Evolutionary conservation across 2,797 vertebrate species (phyloP).

Genomic region (Rousettus madagascariensis): DNA sequence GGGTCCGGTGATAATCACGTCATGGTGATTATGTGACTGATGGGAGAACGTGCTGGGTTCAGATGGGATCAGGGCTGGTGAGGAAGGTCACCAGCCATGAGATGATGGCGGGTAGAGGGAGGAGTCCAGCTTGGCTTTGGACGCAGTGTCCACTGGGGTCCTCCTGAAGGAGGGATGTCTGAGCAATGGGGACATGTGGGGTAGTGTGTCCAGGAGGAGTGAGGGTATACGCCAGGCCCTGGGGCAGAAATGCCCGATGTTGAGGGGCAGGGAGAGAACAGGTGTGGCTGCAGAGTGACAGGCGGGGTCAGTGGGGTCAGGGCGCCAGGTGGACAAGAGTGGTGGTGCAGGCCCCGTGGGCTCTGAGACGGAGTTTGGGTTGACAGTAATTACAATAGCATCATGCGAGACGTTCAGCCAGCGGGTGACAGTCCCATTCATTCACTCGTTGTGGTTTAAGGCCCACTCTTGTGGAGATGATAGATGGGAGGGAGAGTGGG

Average conservation of each 20-base stretch:
- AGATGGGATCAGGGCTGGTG: background rate
- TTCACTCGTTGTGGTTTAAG: background rate
- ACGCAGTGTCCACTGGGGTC: background rate
- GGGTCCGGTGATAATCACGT: background rate
- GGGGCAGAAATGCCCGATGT: background rate
- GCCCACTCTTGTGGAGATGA: background rate
- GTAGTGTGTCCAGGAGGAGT: too few relatives aligned
- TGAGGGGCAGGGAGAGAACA: background rate
- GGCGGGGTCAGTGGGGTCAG: background rate
- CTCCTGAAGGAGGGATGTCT: background rate
- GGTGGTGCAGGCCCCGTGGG: background rate
- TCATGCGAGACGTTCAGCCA: background rate
- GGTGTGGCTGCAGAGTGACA: background rate
- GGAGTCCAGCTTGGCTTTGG: background rate
- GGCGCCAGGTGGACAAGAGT: background rate
- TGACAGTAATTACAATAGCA: background rate
- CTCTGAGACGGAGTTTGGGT: background rate
- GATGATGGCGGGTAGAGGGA: fast-evolving
- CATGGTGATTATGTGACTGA: background rate
- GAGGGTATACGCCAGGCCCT: background rate
- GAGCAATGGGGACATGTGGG: background rate
- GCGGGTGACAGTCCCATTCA: background rate
- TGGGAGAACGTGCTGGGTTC: background rate
- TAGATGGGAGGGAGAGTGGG: background rate
- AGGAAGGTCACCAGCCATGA: background rate